Conservation (phyloP, 2,888 invertebrate genomes). For the Mylabris sibirica region DNA sequence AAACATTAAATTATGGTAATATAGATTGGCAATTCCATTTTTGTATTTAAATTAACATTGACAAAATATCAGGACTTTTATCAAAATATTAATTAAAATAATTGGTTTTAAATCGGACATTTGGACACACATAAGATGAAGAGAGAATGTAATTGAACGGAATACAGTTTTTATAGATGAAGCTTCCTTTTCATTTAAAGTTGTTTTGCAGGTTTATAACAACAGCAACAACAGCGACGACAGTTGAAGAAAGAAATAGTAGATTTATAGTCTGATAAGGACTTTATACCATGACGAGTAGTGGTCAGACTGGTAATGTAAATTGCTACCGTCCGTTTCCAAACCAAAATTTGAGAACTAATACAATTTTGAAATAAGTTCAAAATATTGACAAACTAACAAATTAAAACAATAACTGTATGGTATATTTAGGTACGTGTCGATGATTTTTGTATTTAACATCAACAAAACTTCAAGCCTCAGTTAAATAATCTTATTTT, state of each 20-base stretch:
- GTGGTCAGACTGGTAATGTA: conserved; percentile 30
- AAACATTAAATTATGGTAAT: background rate
- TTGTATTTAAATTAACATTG: conserved; percentile 12
- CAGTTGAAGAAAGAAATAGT: conserved; percentile 15
- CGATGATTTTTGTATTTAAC: too few relatives aligned
- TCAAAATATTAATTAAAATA: background rate
- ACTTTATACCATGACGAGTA: conserved; percentile 21
- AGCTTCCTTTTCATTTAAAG: conserved; percentile 1
- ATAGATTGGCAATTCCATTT: background rate
- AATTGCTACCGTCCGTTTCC: conserved; percentile 14
- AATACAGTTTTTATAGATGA: background rate
- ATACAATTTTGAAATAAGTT: background rate
- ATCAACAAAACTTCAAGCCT: too few relatives aligned
- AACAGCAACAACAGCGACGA: conserved; percentile 1
- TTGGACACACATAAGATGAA: background rate
- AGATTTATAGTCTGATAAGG: conserved; percentile 25
- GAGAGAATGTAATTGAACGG: background rate
- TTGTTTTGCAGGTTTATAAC: background rate
- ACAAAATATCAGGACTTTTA: background rate
- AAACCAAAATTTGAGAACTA: background rate
- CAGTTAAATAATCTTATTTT: background rate
- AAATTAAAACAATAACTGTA: background rate
- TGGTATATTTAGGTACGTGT: too few relatives aligned
- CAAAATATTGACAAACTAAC: background rate
- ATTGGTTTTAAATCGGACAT: background rate